Conservation (phyloP, 2,797 vertebrate species). For the Loriculus beryllinus region DNA sequence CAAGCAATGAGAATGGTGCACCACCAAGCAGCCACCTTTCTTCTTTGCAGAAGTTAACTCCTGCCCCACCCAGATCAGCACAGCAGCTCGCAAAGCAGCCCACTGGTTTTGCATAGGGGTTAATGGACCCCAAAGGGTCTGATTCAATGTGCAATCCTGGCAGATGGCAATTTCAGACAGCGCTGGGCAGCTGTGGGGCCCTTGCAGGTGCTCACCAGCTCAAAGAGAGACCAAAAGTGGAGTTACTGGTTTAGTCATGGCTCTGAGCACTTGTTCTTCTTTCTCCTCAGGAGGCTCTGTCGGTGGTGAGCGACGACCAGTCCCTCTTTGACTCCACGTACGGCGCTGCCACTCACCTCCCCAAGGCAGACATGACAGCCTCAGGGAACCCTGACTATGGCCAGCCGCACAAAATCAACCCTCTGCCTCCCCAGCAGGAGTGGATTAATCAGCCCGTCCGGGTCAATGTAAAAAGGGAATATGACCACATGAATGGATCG, state of each 20-base stretch:
- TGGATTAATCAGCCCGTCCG: conserved; percentile 95
- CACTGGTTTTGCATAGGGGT: background rate
- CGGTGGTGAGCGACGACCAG: conserved; percentile 99
- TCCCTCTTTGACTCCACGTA: conserved; percentile 96
- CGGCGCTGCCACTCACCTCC: conserved; percentile 89
- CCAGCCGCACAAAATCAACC: conserved; percentile 97
- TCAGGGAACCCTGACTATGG: conserved; percentile 96
- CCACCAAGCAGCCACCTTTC: background rate
- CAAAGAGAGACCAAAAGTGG: background rate
- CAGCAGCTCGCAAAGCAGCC: background rate
- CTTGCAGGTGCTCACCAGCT: conserved; percentile 30
- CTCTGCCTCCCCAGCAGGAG: conserved; percentile 93
- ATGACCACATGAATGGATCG: conserved; percentile 98
- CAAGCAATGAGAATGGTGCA: rapidly evolving
- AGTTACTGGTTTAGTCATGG: background rate
- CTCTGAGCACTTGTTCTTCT: background rate
- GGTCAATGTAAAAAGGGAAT: conserved; percentile 95
- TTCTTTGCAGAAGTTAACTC: background rate
- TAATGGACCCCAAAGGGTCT: background rate
- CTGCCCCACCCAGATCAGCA: background rate
- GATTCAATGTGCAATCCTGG: background rate
- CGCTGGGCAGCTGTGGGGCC: background rate
- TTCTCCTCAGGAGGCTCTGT: conserved; percentile 92
- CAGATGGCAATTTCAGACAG: background rate
- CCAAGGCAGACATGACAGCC: conserved; percentile 98